Base-by-base conservation (phyloP, 2,888 invertebrate genomes). In the Dryadula phaetusa region DNA sequence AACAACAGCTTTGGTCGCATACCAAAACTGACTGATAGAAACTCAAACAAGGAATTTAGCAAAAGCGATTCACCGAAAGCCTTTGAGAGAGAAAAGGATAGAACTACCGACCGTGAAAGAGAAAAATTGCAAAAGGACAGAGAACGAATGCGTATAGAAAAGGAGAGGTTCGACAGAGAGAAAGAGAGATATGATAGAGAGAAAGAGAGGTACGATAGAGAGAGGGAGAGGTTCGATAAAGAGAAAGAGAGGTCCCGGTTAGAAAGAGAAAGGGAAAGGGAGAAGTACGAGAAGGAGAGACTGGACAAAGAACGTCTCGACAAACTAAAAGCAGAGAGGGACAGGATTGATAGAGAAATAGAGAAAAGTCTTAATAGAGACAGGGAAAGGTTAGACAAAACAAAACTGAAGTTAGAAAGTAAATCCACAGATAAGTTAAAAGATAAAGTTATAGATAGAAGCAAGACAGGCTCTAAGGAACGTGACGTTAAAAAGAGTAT, bases 1-100 rank as follows among this genome's bases (percentile, higher is more conserved):
- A 52, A 52, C n/a, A 8, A 16, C 65, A 82, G 83, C 8, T 85
- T 90, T 71, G 87, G 85, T 2, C 82, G 93, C 67, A 94, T 94
- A 76, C 94, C 94, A 44, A 95, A 95, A 84, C 70, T 94, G 2
- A 82, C 85, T 60, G 89, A 87, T 34, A 92, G 82, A 79, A 74
- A 73, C 61, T 56, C 79, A 34, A 80, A 74, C 44, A 78, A 69
- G 69, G 58, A 73, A 18, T 46, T 46, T 14, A 46, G 10, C 16
- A 86, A 80, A 54, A 82, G 76, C 73, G 82, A 85, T 46, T 81
- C 77, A 64, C 79, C 84, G 8, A 85, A 79, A 79, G 72, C 78
- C 8, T 42, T 71, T 18, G 79, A 83, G n/a, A 84, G 77, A 74
- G 82, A 86, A 71, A 75, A 76, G n/a, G 84, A 83, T 63, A 84